Base-by-base conservation (phyloP, 2,888 invertebrate genomes). In the Drosophila limbata region DNA sequence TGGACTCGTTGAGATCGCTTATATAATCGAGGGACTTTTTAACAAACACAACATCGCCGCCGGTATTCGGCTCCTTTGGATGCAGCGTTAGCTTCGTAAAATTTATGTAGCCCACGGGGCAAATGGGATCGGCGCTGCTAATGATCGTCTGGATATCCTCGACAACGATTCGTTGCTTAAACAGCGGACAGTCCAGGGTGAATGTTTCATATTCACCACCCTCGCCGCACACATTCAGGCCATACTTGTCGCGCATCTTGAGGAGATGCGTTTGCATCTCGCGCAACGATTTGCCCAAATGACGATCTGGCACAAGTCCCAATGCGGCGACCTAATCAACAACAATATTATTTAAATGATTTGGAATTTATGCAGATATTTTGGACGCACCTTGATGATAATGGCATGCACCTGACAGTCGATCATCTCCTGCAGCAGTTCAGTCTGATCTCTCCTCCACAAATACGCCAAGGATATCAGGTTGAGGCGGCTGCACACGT, bases 171-270 rank as follows among this genome's bases (percentile, higher is more conserved):
- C 95, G 95, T 93, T 97, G 97, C 91, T 95, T 96, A 93, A 98
- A 99, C 71, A 99, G 94, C 6, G 99, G 99, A 93, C 99, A 99
- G 94, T 99, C 98, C 71, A 99, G 93, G 8, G 98, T 98, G 92
- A 99, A 97, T 33, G 99, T 98, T 93, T 99, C 99, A 92, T 98
- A 99, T 93, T 99, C 99, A 57, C 99, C 99, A 50, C 99, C 99
- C 93, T 99, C 99, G 19, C 99, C 99, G 93, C 98, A 99, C 44
- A 98, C 95, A 93, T 98, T 98, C 75, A 98, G 94, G 57, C 98
- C 98, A 93, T 97, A 99, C 93, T 98, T 97, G 91, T 97, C 96
- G 90, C 97, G 96, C 96, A 99, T 97, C 92, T 96, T 94, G 79
- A 96, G 92, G 90, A 99, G 94, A 93, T 98, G 97, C 13, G 97